A percentile compares a stretch with the other conserved stretches of the same genome.
phyloP scores from a whole-genome alignment of 2,888 invertebrate species.

The Drosophila hamatofila region DNA sequence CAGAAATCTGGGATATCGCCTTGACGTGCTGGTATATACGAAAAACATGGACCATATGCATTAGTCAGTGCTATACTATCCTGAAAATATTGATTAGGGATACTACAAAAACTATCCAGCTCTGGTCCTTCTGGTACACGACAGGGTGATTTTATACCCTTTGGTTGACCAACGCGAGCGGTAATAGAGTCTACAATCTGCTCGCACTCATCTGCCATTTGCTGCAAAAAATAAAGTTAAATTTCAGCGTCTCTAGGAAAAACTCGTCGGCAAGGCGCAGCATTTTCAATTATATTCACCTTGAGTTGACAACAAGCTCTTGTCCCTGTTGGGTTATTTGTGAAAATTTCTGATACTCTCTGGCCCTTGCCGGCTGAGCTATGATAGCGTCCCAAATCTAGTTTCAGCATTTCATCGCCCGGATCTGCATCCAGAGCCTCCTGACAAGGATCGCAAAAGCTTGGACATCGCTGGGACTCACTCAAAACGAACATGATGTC shows the following conservation, averaged over 20 bases:
- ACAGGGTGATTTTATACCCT: slow-evolving; percentile 37
- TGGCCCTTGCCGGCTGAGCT: slow-evolving; percentile 56
- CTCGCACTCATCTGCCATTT: slow-evolving; percentile 62
- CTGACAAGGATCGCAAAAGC: slow-evolving; percentile 51
- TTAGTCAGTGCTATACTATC: neutral
- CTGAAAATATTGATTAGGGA: slow-evolving; percentile 2
- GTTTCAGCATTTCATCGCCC: slow-evolving; percentile 58
- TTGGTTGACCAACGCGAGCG: slow-evolving; percentile 22
- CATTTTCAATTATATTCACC: slow-evolving; percentile 19
- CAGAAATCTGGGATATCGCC: slow-evolving; percentile 38
- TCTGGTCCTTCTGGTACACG: slow-evolving; percentile 19
- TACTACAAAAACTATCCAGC: neutral
- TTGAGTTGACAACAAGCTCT: slow-evolving; percentile 69
- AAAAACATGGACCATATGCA: slow-evolving; percentile 30
- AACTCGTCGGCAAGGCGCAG: neutral
- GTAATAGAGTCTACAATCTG: slow-evolving; percentile 34
- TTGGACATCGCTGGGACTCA: slow-evolving; percentile 61
- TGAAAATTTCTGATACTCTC: slow-evolving; percentile 43
- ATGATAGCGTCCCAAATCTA: slow-evolving; percentile 77
- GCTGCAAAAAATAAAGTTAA: slow-evolving; percentile 20
- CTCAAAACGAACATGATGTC: slow-evolving; percentile 77
- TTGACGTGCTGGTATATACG: slow-evolving; percentile 35
- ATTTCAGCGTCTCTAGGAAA: neutral
- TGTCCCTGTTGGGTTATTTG: slow-evolving; percentile 43
- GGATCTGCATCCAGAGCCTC: slow-evolving; percentile 38